Percentiles rank a stretch among this genome's conserved stretches.
Evolutionary conservation across 2,888 invertebrate species (phyloP).

Genomic region (Drosophila macrospina): DNA sequence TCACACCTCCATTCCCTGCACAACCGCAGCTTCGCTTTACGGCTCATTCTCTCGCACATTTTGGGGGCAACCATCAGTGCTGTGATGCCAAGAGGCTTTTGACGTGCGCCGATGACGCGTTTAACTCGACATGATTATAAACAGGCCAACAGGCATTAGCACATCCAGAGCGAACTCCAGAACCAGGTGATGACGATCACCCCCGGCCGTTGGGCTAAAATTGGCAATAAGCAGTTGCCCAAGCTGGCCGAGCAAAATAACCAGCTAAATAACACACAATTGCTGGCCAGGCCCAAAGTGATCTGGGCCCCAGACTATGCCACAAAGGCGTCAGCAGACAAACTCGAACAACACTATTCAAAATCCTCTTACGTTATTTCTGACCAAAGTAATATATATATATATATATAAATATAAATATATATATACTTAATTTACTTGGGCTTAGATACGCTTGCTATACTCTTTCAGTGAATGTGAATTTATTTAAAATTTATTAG

Average conservation of each 20-base stretch:
- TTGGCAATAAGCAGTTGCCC: constrained; percentile 50
- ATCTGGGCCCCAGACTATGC: constrained; percentile 57
- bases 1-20: constrained; percentile 1
- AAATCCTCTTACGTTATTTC: constrained; percentile 39
- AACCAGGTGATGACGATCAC: constrained; percentile 68
- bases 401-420: too few species aligned
- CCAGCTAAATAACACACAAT: constrained; percentile 36
- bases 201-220: constrained; percentile 39
- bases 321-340: constrained; percentile 68
- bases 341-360: constrained; percentile 14
- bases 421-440: neutral
- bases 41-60: neutral
- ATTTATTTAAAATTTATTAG: neutral
- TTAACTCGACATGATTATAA: constrained; percentile 57
- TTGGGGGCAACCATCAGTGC: neutral
- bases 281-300: constrained; percentile 41
- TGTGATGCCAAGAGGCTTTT: constrained; percentile 45
- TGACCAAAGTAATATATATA: constrained; percentile 15
- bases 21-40: neutral
- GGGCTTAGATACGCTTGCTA: neutral
- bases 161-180: constrained; percentile 43
- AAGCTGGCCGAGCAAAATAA: constrained; percentile 28
- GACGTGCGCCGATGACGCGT: constrained; percentile 78
- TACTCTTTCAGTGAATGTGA: neutral
- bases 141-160: constrained; percentile 49